phyloP scores from a whole-genome alignment of 2,797 vertebrate species.

The Tolypeutes matacus region DNA sequence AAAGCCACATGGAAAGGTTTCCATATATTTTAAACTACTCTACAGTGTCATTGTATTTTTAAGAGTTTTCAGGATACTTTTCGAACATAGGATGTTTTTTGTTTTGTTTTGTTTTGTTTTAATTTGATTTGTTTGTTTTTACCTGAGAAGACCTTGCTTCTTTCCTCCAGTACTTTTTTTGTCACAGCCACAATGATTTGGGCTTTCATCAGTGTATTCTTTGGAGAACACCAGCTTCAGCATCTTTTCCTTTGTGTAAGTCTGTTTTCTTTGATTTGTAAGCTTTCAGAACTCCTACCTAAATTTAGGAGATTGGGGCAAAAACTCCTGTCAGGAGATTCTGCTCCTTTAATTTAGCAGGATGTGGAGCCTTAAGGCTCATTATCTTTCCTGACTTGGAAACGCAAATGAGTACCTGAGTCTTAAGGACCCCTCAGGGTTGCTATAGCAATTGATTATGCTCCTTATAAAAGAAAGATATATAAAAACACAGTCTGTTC shows the following conservation, averaged over 20 bases:
- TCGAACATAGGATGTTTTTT: neutral
- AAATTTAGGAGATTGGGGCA: neutral
- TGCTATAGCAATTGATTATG: slow-evolving; percentile 43
- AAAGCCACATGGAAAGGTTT: neutral
- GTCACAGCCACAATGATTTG: neutral
- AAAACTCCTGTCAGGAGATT: neutral
- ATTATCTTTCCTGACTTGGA: slow-evolving; percentile 54
- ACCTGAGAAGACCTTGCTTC: neutral
- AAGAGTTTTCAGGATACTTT: slow-evolving; percentile 48
- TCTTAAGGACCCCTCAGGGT: neutral
- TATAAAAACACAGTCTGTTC: slow-evolving; percentile 13
- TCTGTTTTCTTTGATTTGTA: slow-evolving; percentile 51
- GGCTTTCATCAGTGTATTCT: slow-evolving; percentile 2
- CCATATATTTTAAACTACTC: slow-evolving; percentile 29
- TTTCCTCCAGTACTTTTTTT: neutral
- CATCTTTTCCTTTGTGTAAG: slow-evolving; percentile 16
- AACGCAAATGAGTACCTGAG: neutral
- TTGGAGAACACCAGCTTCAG: neutral
- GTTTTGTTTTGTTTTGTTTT: neutral
- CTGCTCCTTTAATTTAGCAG: slow-evolving; percentile 22
- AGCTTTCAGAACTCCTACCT: slow-evolving; percentile 12
- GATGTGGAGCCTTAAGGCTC: neutral
- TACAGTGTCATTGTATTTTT: slow-evolving; percentile 9
- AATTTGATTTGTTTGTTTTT: slow-evolving; percentile 55
- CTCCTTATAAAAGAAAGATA: neutral